These are phyloP conservation scores for Crotophaga sulcirostris DNA, from an alignment of 2,113 vertebrate genomes.

Conservation along the genomic window DNA sequence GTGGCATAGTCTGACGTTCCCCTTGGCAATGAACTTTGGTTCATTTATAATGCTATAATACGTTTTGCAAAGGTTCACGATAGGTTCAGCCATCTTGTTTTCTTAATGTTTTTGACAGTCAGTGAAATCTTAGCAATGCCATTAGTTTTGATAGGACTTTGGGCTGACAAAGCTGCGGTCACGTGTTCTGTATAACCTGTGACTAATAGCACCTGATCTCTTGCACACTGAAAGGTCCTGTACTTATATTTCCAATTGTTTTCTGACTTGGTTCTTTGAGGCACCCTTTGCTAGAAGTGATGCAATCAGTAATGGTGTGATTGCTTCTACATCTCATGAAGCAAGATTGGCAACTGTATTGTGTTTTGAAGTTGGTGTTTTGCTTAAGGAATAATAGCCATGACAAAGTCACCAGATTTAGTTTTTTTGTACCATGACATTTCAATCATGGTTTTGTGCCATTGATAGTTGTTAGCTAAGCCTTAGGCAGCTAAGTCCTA, in stretches of 20 bases:
- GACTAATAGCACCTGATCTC: neutral
- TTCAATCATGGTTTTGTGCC: neutral
- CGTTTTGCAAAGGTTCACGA: neutral
- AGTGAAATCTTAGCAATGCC: neutral
- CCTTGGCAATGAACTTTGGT: neutral
- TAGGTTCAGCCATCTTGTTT: neutral
- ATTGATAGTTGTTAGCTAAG: neutral
- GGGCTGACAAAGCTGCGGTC: neutral
- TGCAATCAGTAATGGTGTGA: neutral
- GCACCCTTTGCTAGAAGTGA: neutral
- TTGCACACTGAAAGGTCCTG: neutral
- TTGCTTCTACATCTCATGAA: neutral
- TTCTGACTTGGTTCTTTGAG: neutral
- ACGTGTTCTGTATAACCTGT: neutral
- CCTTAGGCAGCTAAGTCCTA: neutral
- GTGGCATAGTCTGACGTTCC: neutral
- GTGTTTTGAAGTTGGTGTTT: neutral
- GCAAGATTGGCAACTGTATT: neutral
- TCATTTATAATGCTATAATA: neutral
- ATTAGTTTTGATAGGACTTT: neutral
- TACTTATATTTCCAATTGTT: neutral
- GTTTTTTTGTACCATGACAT: neutral
- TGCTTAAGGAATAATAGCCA: neutral
- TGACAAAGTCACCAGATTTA: neutral
- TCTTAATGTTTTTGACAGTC: neutral